Evolutionary conservation across 1,140 invertebrate species (phyloP).

Genomic region (Xylocopa sonorina): DNA sequence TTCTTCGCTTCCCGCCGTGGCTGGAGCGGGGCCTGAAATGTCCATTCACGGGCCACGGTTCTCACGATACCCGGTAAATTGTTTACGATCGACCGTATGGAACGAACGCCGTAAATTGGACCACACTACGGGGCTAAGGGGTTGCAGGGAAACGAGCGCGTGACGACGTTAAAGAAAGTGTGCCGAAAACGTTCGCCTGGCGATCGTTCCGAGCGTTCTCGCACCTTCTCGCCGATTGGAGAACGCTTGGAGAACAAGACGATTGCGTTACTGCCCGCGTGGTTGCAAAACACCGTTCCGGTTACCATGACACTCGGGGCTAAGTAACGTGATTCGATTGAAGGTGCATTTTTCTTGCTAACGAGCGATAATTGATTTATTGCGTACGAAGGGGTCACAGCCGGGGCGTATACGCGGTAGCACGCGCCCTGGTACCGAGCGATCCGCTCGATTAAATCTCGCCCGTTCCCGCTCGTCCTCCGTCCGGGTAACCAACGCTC

Average conservation of each 20-base stretch:
- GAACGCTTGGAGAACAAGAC: neutral
- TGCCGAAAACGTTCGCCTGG: too few relatives aligned
- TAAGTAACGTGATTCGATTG: conserved; percentile 76
- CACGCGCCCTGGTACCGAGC: conserved; percentile 53
- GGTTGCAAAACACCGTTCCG: conserved; percentile 29
- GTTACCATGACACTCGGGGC: conserved; percentile 65
- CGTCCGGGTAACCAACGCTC: too few relatives aligned
- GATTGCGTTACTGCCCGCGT: neutral
- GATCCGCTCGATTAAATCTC: conserved; percentile 50
- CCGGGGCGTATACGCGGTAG: conserved; percentile 60
- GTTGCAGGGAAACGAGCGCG: too few relatives aligned
- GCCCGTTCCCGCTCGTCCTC: neutral
- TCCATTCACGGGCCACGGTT: neutral
- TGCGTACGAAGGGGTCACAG: conserved; percentile 61
- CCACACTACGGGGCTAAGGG: too few relatives aligned
- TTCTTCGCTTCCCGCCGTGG: neutral
- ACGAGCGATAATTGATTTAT: conserved; percentile 77
- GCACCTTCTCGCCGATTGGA: too few relatives aligned
- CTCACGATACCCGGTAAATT: conserved; percentile 9
- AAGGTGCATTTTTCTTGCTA: conserved; percentile 76
- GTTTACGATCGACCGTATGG: neutral
- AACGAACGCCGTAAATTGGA: neutral
- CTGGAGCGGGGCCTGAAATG: neutral
- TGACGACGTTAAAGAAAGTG: too few relatives aligned
- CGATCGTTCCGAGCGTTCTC: too few relatives aligned